Conservation (phyloP, 2,888 invertebrate species). For the Xanthia icteritia region DNA sequence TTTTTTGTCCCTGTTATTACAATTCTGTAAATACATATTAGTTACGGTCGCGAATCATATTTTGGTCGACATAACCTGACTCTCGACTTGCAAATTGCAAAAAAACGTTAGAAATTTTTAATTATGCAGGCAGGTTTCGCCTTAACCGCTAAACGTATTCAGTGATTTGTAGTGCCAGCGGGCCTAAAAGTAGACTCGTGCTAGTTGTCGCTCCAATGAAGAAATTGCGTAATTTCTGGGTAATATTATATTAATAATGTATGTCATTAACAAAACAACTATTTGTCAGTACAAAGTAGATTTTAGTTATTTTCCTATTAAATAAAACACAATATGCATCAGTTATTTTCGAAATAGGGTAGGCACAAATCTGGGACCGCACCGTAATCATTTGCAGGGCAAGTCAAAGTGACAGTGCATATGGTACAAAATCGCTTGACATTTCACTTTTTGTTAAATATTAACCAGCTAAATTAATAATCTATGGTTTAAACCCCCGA, state of each 20-base stretch:
- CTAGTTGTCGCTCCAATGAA: not conserved
- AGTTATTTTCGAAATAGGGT: not conserved
- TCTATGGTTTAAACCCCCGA: too few species aligned
- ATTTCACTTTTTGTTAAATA: not conserved
- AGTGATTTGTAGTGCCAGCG: too few species aligned
- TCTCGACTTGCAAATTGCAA: too few species aligned
- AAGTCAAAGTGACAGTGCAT: not conserved
- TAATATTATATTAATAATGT: slow-evolving; percentile 2
- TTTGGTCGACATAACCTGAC: too few species aligned
- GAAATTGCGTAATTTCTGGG: slow-evolving; percentile 8
- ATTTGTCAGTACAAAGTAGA: slow-evolving; percentile 30
- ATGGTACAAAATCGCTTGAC: not conserved
- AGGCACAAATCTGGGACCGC: not conserved
- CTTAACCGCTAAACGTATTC: too few species aligned
- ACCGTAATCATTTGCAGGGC: not conserved
- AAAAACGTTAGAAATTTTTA: too few species aligned
- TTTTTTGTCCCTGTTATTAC: too few species aligned
- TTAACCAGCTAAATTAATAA: too few species aligned
- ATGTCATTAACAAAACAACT: slow-evolving; percentile 20
- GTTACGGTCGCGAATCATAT: too few species aligned
- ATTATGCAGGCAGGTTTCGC: too few species aligned
- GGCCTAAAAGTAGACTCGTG: too few species aligned
- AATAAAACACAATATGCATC: not conserved
- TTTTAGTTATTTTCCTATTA: not conserved
- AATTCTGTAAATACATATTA: too few species aligned